phyloP scores from a whole-genome alignment of 2,888 invertebrate genomes.

The Molanna angustata region DNA sequence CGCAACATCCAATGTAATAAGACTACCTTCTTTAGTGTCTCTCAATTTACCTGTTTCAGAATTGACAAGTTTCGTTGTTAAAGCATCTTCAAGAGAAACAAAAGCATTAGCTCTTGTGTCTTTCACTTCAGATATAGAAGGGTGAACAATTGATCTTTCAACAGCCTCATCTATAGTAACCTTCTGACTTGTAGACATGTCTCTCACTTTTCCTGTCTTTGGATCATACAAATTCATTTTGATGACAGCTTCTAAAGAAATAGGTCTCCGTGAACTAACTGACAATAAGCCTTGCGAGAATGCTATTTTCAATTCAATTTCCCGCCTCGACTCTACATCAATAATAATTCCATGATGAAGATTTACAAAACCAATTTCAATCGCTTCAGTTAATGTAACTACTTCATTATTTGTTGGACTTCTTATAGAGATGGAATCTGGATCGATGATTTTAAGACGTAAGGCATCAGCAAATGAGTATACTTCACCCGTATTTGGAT shows the following conservation, averaged over 20 bases:
- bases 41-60: slow-evolving; percentile 69
- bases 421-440: slow-evolving; percentile 70
- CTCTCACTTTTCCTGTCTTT: slow-evolving; percentile 66
- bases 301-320: slow-evolving; percentile 67
- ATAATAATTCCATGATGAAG: slow-evolving; percentile 69
- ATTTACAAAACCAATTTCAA: slow-evolving; percentile 75
- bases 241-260: slow-evolving; percentile 76
- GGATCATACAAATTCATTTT: slow-evolving; percentile 68
- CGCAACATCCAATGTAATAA: slow-evolving; percentile 69
- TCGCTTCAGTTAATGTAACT: slow-evolving; percentile 76
- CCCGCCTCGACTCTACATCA: slow-evolving; percentile 65
- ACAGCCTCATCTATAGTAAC: slow-evolving; percentile 75
- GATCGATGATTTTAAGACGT: slow-evolving; percentile 71
- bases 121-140: slow-evolving; percentile 76
- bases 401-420: slow-evolving; percentile 73
- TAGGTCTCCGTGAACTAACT: slow-evolving; percentile 65
- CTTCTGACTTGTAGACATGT: slow-evolving; percentile 68
- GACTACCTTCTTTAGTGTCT: slow-evolving; percentile 67
- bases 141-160: slow-evolving; percentile 75
- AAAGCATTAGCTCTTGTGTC: slow-evolving; percentile 71
- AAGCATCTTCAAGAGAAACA: slow-evolving; percentile 71
- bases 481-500: slow-evolving; percentile 57
- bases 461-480: slow-evolving; percentile 76
- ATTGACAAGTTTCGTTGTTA: slow-evolving; percentile 66
- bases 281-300: slow-evolving; percentile 69